These are phyloP conservation scores for Tinea trinotella DNA, from an alignment of 2,888 invertebrate genomes.

Conservation along the genomic window DNA sequence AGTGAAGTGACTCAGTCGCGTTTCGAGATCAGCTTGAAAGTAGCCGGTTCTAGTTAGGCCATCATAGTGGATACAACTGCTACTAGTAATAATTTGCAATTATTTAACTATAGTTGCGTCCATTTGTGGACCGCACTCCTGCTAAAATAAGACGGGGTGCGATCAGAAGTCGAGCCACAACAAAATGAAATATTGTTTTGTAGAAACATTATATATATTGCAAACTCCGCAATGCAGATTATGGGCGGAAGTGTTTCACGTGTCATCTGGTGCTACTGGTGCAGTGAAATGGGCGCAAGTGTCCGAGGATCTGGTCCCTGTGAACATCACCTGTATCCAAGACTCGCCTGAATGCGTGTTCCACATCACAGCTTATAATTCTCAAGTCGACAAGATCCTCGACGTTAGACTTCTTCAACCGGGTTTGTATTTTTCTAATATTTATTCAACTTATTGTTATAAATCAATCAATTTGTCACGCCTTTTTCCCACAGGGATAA, in stretches of 20 bases:
- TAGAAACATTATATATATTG: neutral
- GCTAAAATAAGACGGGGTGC: too few species aligned
- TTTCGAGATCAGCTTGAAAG: too few species aligned
- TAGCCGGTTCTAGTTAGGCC: too few species aligned
- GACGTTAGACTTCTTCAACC: constrained; percentile 97
- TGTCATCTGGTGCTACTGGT: constrained; percentile 92
- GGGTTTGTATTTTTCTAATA: constrained; percentile 73
- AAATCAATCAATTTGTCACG: too few species aligned
- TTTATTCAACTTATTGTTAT: neutral
- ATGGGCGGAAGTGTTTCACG: constrained; percentile 99
- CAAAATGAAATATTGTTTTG: too few species aligned
- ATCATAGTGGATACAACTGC: too few species aligned
- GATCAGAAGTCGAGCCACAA: too few species aligned
- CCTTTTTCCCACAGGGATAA: too few species aligned
- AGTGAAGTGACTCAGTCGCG: too few species aligned
- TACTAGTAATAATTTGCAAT: too few species aligned
- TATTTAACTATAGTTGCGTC: too few species aligned
- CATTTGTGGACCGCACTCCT: too few species aligned
- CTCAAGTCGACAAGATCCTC: constrained; percentile 98
- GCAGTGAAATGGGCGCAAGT: constrained; percentile 98
- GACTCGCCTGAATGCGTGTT: constrained; percentile 97
- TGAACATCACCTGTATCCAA: constrained; percentile 98
- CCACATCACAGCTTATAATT: constrained; percentile 99
- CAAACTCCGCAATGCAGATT: constrained; percentile 74
- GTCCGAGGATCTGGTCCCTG: constrained; percentile 97